Percentiles rank a stretch among this genome's conserved stretches.
Evolutionary conservation across 2,113 vertebrate species (phyloP).

Genomic region (Toxostoma redivivum): DNA sequence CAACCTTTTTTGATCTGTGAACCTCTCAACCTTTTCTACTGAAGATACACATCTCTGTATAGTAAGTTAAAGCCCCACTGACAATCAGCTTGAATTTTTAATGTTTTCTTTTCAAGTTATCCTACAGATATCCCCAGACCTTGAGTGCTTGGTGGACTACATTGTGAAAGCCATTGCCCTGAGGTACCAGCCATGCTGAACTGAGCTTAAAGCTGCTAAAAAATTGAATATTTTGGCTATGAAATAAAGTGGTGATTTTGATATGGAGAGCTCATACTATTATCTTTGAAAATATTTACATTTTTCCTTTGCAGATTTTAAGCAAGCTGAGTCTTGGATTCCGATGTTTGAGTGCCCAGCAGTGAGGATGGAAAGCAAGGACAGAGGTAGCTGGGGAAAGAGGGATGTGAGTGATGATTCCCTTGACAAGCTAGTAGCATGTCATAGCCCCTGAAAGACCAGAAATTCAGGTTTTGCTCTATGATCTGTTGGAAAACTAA

Average conservation of each 20-base stretch:
- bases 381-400: neutral
- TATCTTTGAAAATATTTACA: neutral
- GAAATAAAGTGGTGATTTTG: neutral
- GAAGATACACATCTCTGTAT: neutral
- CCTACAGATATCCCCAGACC: neutral
- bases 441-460: neutral
- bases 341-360: neutral
- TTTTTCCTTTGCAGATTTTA: neutral
- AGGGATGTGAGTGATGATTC: rapidly evolving
- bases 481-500: neutral
- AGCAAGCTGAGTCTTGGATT: neutral
- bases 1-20: neutral
- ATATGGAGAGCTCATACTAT: neutral
- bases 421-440: neutral
- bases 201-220: neutral
- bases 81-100: conserved; percentile 21
- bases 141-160: neutral
- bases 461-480: neutral
- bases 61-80: neutral
- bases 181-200: neutral
- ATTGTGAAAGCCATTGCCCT: neutral
- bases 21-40: neutral
- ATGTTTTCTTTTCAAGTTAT: neutral
- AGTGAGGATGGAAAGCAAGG: neutral
- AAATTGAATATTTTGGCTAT: neutral